Conservation (phyloP, 2,113 vertebrate species). For the Tringa solitaria region DNA sequence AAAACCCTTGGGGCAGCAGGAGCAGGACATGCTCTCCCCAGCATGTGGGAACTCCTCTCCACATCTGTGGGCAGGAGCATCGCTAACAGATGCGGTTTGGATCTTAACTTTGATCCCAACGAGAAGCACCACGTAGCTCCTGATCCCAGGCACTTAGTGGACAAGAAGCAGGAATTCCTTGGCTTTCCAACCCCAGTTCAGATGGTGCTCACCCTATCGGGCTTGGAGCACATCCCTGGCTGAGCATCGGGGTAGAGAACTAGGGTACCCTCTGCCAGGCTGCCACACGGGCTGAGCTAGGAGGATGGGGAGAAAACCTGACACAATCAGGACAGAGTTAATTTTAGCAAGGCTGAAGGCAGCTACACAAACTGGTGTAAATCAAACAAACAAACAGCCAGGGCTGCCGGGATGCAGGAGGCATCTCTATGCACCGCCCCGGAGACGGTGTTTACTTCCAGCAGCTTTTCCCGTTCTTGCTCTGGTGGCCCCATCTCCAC, state of each 20-base stretch:
- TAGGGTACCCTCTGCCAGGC: neutral
- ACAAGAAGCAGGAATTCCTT: neutral
- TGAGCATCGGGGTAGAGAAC: neutral
- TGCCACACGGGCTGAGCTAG: neutral
- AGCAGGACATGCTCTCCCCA: neutral
- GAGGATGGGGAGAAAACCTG: neutral
- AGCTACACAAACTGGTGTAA: neutral
- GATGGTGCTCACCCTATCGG: neutral
- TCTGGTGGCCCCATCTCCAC: neutral
- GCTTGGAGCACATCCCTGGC: neutral
- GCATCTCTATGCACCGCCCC: neutral
- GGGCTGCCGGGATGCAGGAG: neutral
- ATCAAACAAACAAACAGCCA: neutral
- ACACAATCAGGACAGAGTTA: neutral
- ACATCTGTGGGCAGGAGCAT: neutral
- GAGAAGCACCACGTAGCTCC: neutral
- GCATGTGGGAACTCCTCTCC: neutral
- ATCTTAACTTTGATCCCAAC: neutral
- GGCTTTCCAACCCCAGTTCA: neutral
- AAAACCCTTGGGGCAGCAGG: neutral
- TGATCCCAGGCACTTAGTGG: neutral
- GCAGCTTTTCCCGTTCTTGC: neutral
- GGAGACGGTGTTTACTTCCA: neutral
- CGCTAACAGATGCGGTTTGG: neutral
- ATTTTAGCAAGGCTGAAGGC: neutral